These are phyloP conservation scores for Drosophila yooni DNA, from an alignment of 2,888 invertebrate genomes.

Conservation along the genomic window DNA sequence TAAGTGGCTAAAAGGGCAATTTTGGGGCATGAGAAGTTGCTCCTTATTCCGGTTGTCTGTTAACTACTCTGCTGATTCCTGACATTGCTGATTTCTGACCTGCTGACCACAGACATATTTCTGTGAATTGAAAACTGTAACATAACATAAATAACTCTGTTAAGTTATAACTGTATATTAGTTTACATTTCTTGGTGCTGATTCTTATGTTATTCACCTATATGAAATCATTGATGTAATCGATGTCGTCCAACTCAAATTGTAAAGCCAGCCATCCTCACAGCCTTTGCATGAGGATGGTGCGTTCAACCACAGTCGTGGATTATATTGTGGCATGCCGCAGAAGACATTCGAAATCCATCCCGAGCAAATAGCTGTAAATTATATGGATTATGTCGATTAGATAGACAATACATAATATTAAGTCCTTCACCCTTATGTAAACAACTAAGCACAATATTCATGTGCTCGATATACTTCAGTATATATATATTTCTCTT, in stretches of 20 bases:
- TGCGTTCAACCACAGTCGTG: no score
- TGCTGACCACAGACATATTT: slow-evolving; percentile 13
- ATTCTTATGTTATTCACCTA: not conserved
- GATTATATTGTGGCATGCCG: no score
- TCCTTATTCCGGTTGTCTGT: slow-evolving; percentile 23
- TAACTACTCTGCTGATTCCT: slow-evolving; percentile 7
- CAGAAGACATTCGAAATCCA: not conserved
- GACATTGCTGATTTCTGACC: slow-evolving; percentile 6
- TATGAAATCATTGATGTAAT: no score
- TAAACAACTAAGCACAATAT: not conserved
- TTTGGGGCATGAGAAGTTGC: slow-evolving; percentile 26
- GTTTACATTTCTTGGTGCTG: no score
- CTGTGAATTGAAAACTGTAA: slow-evolving; percentile 25
- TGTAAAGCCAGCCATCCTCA: no score
- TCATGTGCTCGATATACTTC: not conserved
- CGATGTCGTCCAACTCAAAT: no score
- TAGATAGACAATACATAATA: not conserved
- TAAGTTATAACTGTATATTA: not conserved
- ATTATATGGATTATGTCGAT: not conserved
- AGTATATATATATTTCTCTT: no score
- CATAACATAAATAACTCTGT: not conserved
- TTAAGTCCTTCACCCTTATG: not conserved
- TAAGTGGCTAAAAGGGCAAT: slow-evolving; percentile 69
- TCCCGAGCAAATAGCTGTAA: not conserved
- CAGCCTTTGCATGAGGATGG: no score